phyloP scores from a whole-genome alignment of 2,797 vertebrate species.

The Lagodon rhomboides region DNA sequence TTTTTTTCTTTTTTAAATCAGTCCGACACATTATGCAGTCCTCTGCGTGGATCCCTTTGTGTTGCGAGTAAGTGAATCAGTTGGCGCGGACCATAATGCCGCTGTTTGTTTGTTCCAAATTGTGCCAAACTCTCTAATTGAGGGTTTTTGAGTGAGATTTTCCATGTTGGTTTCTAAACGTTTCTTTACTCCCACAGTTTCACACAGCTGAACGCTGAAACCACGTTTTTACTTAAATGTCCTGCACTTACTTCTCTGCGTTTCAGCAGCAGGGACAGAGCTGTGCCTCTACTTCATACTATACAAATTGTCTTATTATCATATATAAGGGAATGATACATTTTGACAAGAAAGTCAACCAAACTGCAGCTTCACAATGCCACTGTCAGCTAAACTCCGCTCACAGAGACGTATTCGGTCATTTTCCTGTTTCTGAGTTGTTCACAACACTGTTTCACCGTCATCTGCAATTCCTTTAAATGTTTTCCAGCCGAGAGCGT shows the following conservation, averaged over 20 bases:
- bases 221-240: background rate
- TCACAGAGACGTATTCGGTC: background rate
- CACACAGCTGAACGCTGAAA: too few species aligned
- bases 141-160: background rate
- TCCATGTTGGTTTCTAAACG: background rate
- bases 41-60: background rate
- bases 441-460: too few species aligned
- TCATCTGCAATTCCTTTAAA: too few species aligned
- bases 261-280: background rate
- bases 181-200: background rate
- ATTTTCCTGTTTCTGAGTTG: background rate
- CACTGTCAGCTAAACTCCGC: too few species aligned
- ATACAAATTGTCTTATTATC: too few species aligned
- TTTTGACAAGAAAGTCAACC: too few species aligned
- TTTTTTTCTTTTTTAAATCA: too few species aligned
- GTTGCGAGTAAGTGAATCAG: background rate
- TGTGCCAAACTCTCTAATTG: background rate
- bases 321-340: too few species aligned
- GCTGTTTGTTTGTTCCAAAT: slow-evolving; percentile 10
- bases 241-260: background rate
- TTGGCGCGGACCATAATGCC: background rate
- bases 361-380: too few species aligned
- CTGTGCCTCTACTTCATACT: too few species aligned
- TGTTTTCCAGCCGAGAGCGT: too few species aligned
- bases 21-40: background rate